These are phyloP conservation scores for Cerastis leucographa DNA, from an alignment of 2,888 invertebrate species.

Conservation along the genomic window DNA sequence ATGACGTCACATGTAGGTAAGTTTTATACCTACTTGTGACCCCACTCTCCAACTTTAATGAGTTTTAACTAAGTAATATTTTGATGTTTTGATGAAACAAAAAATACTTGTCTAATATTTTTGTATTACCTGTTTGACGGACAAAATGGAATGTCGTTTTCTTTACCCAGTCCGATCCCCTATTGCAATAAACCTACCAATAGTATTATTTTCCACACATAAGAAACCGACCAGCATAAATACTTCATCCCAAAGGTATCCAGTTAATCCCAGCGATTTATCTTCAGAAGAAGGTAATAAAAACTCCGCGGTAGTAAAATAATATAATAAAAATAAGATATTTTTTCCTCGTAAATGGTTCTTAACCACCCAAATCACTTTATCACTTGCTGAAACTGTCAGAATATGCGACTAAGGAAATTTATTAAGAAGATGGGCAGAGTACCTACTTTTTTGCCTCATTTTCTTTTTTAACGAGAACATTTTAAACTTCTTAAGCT, in stretches of 20 bases:
- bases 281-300: conserved; percentile 40
- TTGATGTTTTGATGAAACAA: no score
- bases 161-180: no score
- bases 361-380: conserved; percentile 39
- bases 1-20: no score
- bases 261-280: conserved; percentile 34
- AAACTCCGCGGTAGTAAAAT: conserved; percentile 21
- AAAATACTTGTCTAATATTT: no score
- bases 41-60: no score
- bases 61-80: no score
- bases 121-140: no score
- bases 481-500: neutral
- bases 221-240: neutral
- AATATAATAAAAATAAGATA: conserved; percentile 27
- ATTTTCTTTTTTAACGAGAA: conserved; percentile 12
- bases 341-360: conserved; percentile 26
- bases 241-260: neutral
- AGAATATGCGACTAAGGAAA: conserved; percentile 34
- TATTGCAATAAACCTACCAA: neutral
- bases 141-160: no score
- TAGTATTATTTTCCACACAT: neutral
- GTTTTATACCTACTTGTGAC: no score
- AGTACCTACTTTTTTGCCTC: conserved; percentile 3
- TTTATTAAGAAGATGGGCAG: conserved; percentile 31
- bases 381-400: conserved; percentile 40